phyloP scores from a whole-genome alignment of 2,888 invertebrate species.

The Dicycla oo region DNA sequence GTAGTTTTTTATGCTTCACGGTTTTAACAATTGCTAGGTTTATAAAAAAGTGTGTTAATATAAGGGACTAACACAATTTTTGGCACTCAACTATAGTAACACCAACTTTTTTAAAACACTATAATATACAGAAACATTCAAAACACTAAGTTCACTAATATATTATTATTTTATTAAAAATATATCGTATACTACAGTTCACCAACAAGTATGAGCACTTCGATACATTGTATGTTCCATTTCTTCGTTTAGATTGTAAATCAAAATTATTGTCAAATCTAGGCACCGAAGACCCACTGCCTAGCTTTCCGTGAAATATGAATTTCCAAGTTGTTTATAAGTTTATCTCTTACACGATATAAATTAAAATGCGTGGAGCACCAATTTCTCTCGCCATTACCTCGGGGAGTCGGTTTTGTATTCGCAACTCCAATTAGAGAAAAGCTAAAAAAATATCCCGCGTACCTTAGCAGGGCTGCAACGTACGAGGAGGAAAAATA shows the following conservation, averaged over 20 bases:
- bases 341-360: conserved; percentile 69
- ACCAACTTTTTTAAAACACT: conserved; percentile 17
- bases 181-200: conserved; percentile 47
- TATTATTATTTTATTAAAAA: conserved; percentile 20
- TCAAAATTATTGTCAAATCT: conserved; percentile 55
- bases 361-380: conserved; percentile 79
- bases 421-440: conserved; percentile 77
- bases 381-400: conserved; percentile 74
- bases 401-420: conserved; percentile 71
- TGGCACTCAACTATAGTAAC: conserved; percentile 18
- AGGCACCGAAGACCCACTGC: conserved; percentile 43
- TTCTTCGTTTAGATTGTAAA: conserved; percentile 41
- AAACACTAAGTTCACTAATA: conserved; percentile 20
- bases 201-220: conserved; percentile 49
- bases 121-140: background rate
- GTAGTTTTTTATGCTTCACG: background rate
- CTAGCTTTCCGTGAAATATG: conserved; percentile 61
- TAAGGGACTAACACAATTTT: background rate
- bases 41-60: too few relatives aligned
- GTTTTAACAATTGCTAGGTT: background rate
- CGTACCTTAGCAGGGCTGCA: conserved; percentile 35
- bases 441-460: conserved; percentile 67
- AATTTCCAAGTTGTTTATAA: conserved; percentile 64
- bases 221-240: conserved; percentile 33
- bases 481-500: conserved; percentile 9